These are phyloP conservation scores for Cephus spinipes DNA, from an alignment of 2,888 invertebrate species.

Conservation along the genomic window DNA sequence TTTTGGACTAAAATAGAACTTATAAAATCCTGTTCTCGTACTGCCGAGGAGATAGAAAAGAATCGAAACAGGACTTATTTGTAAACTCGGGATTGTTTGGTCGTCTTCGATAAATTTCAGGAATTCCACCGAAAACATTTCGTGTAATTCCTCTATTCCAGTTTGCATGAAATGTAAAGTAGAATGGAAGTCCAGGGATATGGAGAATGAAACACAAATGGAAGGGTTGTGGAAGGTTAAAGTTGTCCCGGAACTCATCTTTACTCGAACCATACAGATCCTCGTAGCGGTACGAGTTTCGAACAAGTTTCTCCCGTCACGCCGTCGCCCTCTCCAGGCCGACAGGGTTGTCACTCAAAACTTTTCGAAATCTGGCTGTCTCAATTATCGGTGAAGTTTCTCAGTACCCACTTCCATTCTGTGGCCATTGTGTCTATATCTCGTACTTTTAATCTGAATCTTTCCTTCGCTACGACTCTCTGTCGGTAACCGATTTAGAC, in stretches of 20 bases:
- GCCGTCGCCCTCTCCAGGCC: neutral
- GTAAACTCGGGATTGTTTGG: too few relatives aligned
- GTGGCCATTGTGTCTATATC: neutral
- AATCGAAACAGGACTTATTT: too few relatives aligned
- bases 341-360: slow-evolving; percentile 4
- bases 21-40: too few relatives aligned
- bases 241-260: neutral
- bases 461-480: neutral
- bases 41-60: too few relatives aligned
- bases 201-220: neutral
- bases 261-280: neutral
- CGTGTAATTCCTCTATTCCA: neutral
- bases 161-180: neutral
- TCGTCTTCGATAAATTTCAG: too few relatives aligned
- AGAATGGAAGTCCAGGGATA: neutral
- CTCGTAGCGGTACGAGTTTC: neutral
- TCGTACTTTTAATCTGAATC: neutral
- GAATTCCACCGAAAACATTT: neutral
- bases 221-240: neutral
- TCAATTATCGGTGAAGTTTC: slow-evolving; percentile 3
- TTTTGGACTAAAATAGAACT: too few relatives aligned
- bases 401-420: neutral
- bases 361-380: slow-evolving; percentile 5
- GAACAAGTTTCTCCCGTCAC: neutral
- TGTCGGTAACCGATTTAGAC: neutral